These are phyloP conservation scores for Bovichtus variegatus DNA, from an alignment of 2,797 vertebrate genomes.

Conservation along the genomic window DNA sequence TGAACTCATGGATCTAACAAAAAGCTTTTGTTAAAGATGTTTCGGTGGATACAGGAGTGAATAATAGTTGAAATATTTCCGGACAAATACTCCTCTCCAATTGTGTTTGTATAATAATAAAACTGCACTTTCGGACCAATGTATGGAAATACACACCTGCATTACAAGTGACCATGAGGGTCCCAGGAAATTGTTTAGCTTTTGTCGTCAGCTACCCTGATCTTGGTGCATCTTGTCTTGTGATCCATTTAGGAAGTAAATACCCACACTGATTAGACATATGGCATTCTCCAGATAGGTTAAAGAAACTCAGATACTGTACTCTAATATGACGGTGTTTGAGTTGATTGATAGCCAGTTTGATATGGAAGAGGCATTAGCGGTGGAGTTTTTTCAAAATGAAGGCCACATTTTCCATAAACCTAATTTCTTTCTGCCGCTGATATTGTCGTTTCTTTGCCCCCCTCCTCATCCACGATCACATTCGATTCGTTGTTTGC, in stretches of 20 bases:
- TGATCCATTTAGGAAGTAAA: not conserved
- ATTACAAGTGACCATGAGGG: not conserved
- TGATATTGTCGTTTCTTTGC: not conserved
- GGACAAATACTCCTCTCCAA: not conserved
- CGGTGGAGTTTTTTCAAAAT: not conserved
- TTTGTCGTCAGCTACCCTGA: not conserved
- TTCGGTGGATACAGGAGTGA: not conserved
- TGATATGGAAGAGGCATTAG: not conserved
- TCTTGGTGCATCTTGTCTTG: not conserved
- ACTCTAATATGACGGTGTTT: not conserved
- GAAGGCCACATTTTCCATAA: not conserved
- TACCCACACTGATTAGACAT: not conserved
- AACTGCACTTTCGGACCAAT: not conserved
- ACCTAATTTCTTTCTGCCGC: not conserved
- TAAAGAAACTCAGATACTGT: not conserved
- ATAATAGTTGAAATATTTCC: conserved; percentile 4
- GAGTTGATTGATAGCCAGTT: not conserved
- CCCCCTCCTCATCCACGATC: not conserved
- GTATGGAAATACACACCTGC: not conserved
- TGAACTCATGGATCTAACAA: not conserved
- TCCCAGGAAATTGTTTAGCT: not conserved
- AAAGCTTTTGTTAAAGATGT: not conserved
- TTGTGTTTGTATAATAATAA: not conserved
- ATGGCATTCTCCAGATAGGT: not conserved
- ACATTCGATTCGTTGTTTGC: not conserved